Percentiles rank a stretch among this genome's conserved stretches.
Conservation (phyloP, 2,113 vertebrate genomes). For the Indicator indicator region DNA sequence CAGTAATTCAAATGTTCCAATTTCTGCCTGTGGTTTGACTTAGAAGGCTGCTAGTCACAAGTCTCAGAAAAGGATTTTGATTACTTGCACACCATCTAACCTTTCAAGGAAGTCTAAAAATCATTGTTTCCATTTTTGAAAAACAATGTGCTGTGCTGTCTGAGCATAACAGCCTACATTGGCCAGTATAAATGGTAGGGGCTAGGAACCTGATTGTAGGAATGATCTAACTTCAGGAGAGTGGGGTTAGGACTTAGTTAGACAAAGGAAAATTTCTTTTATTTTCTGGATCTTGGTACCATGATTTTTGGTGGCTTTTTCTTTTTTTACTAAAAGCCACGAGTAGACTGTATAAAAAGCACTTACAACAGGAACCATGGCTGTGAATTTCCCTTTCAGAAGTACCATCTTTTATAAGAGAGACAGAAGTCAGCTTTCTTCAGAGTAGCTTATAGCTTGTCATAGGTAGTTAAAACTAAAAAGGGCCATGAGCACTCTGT, state of each 20-base stretch:
- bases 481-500: not conserved
- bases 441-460: not conserved
- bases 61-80: too few species aligned
- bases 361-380: not conserved
- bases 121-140: not conserved
- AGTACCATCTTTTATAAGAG: not conserved
- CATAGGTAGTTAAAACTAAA: not conserved
- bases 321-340: not conserved
- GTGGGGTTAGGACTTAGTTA: not conserved
- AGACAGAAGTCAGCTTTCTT: not conserved
- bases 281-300: not conserved
- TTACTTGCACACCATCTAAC: too few species aligned
- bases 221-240: not conserved
- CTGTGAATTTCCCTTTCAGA: not conserved
- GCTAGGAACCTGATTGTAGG: not conserved
- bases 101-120: too few species aligned
- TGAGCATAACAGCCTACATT: not conserved
- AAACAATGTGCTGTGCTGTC: not conserved
- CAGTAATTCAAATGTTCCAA: not conserved
- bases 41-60: too few species aligned
- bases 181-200: not conserved
- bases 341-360: not conserved
- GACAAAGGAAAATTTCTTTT: not conserved
- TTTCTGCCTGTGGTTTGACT: not conserved
- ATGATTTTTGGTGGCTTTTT: not conserved